Evolutionary conservation across 2,113 vertebrate species (phyloP), one percentile per base, ranked within the genome.

Genomic region (Centrocercus urophasianus): DNA sequence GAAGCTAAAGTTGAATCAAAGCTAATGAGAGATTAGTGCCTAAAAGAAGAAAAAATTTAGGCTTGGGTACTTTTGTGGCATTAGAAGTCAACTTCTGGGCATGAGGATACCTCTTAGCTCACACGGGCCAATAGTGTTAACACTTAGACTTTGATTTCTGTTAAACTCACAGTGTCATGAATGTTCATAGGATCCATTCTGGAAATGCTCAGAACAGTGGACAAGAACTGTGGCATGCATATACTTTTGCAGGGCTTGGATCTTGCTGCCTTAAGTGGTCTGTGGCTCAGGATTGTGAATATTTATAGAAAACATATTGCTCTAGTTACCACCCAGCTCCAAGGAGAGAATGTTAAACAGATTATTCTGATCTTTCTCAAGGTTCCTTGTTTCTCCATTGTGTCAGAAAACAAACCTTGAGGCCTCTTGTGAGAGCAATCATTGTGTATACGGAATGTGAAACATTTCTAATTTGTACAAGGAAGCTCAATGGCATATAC

Each of bases 351-450:
- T 36, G 84, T 57, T 91, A 84, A 93, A 94, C 56, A 89, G 54
- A 86, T 93, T 92, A 72, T 45, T 43, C 47, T 6, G 73, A 76
- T 60, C 96, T 96, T 96, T 96, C 95, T 64, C 89, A 93, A 91
- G 94, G 84, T 57, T 93, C 86, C 90, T 88, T 56, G 45, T 48
- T 73, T 94, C 84, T 96, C 88, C 54, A 93, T 83, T 83, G 91
- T 93, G 89, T 96, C 63, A 30, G 94, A 95, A 98, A 95, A 92
- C 90, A 96, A 97, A 96, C 11, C 42, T 95, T 56, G 82, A 89
- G 95, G 73, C 64, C 88, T 89, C 86, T 83, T 88, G 61, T 89
- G 89, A 93, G 92, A 96, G 93, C 92, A 93, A 61, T 88, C 86
- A 88, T 75, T 92, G 73, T 87, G 66, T 73, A 47, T 30, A 45